Percentiles rank a stretch among this genome's conserved stretches.
Evolutionary conservation across 2,113 vertebrate species (phyloP).

Genomic region (Talpa occidentalis): DNA sequence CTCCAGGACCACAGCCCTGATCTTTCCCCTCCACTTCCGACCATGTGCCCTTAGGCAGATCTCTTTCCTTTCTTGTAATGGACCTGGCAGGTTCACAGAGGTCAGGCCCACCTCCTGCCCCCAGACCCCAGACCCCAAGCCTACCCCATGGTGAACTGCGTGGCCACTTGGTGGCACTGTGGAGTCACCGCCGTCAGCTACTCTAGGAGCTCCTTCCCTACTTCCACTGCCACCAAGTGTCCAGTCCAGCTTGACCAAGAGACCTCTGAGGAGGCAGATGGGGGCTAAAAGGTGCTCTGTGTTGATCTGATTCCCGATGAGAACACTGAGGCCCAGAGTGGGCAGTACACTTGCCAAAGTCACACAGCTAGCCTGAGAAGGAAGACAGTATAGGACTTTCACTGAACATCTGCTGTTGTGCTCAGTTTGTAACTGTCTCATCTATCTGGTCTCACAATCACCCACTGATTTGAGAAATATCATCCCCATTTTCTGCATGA

Average conservation of each 20-base stretch:
- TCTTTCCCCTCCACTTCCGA: neutral
- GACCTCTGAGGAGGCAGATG: neutral
- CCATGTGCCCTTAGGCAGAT: neutral
- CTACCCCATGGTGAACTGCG: neutral
- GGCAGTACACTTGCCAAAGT: fast-evolving
- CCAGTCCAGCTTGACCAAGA: neutral
- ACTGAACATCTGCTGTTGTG: constrained; percentile 47
- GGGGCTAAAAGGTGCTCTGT: fast-evolving
- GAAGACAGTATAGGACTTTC: neutral
- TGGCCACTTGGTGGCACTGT: constrained; percentile 76
- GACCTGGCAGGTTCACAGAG: neutral
- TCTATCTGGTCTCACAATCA: neutral
- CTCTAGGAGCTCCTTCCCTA: neutral
- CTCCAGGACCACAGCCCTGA: too few relatives aligned
- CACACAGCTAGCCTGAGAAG: neutral
- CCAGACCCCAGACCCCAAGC: neutral
- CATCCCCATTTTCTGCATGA: neutral
- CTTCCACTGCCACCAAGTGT: neutral
- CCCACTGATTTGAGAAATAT: neutral
- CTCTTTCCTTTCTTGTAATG: neutral
- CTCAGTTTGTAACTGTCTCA: constrained; percentile 87
- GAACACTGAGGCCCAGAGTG: neutral
- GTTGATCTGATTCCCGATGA: neutral
- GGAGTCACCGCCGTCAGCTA: neutral
- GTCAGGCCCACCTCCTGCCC: neutral